Evolutionary conservation across 2,888 invertebrate genomes (phyloP), one percentile per base, ranked within the genome.

Genomic region (Subacronicta megacephala): DNA sequence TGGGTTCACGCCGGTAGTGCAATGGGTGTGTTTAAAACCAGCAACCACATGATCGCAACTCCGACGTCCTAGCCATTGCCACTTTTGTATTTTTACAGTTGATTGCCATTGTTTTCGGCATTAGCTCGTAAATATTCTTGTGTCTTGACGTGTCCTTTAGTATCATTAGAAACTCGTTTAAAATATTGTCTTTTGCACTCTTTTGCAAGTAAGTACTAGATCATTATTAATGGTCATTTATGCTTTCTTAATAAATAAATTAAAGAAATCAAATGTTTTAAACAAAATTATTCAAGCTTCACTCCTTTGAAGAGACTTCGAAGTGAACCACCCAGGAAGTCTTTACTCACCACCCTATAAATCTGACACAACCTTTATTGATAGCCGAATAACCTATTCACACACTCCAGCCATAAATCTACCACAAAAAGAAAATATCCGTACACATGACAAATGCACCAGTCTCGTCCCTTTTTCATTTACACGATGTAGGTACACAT

Each of bases 391-490:
- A 60, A 70, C 67, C 62, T 65, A 64, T 76, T 67, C 73, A 64
- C 52, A 45, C 55, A 57, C 51, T 64, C 53, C 52, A 54, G 26
- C 62, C 20, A 75, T 72, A 70, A 72, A 73, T 76, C 64, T 47
- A 54, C 53, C 71, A 80, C 80, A 80, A 77, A 72, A 74, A 67
- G 75, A 73, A 81, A 80, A 80, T 77, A 77, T 78, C 68, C 61
- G 59, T 66, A 75, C 69, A 81, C 75, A 81, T 85, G 85, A 84
- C 85, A 85, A 85, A 85, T 86, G 87, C 85, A 87, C 73, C 73
- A 72, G 76, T 71, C 75, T 76, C 75, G 78, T 83, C 83, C 87
- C 82, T 84, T 84, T 87, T 85, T 85, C 86, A 83, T 87, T 88
- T 87, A 83, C 85, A 82, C 85, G 83, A 79, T 80, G 84, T 75